Percentiles rank a stretch among this genome's conserved stretches.
Evolutionary conservation across 2,888 invertebrate genomes (phyloP).

Genomic region (Merodon equestris): DNA sequence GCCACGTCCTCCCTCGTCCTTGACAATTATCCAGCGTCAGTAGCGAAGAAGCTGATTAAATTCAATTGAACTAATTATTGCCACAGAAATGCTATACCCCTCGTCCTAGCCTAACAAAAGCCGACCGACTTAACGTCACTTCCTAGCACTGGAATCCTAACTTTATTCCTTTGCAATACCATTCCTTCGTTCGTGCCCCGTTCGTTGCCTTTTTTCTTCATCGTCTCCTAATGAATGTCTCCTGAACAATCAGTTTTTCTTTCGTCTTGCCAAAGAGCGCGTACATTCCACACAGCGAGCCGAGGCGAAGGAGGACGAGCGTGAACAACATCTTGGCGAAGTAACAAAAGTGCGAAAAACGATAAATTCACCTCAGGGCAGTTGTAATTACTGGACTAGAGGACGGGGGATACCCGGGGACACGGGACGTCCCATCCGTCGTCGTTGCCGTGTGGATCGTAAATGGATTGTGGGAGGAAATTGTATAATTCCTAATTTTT

Average conservation of each 20-base stretch:
- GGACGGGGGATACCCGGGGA: not conserved
- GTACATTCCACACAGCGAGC: no score
- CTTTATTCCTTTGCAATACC: no score
- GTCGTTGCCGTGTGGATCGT: not conserved
- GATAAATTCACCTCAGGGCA: conserved; percentile 44
- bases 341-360: conserved; percentile 41
- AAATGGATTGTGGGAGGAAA: conserved; percentile 11
- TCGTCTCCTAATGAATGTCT: not conserved
- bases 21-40: conserved; percentile 38
- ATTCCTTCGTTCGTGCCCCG: not conserved
- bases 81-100: conserved; percentile 32
- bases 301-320: no score
- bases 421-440: conserved; percentile 20
- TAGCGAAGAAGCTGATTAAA: conserved; percentile 56
- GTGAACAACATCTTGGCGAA: conserved; percentile 20
- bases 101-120: not conserved
- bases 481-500: conserved; percentile 33
- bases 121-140: conserved; percentile 6
- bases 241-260: conserved; percentile 1
- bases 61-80: conserved; percentile 61
- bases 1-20: conserved; percentile 21
- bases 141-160: conserved; percentile 8
- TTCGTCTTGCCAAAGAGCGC: conserved; percentile 1
- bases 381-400: conserved; percentile 44
- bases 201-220: not conserved